phyloP scores from a whole-genome alignment of 2,888 invertebrate genomes.

The Gryllus longicercus region DNA sequence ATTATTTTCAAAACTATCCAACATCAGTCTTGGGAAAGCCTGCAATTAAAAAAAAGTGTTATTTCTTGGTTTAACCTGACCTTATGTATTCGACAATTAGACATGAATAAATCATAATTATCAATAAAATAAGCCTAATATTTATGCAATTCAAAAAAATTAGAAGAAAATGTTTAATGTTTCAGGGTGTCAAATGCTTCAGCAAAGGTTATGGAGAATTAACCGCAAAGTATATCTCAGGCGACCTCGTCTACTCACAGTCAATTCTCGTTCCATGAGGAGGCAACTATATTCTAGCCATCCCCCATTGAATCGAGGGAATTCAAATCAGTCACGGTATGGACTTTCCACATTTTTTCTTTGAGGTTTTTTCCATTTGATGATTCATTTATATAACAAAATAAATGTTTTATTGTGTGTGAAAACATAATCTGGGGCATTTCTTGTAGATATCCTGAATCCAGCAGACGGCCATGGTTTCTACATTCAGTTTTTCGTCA shows the following conservation, averaged over 20 bases:
- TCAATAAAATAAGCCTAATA: no score
- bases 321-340: slow-evolving; percentile 18
- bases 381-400: no score
- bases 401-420: no score
- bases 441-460: slow-evolving; percentile 22
- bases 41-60: no score
- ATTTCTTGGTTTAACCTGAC: no score
- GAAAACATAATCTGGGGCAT: background rate
- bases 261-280: slow-evolving; percentile 29
- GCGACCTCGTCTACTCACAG: slow-evolving; percentile 37
- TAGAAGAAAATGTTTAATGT: background rate
- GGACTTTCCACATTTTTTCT: background rate
- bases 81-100: no score
- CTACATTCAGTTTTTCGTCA: slow-evolving; percentile 19
- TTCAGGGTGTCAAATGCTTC: background rate
- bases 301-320: background rate
- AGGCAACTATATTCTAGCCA: background rate
- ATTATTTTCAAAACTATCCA: no score
- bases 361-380: background rate
- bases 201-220: slow-evolving; percentile 38
- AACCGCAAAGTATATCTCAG: slow-evolving; percentile 39
- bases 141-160: no score
- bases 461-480: slow-evolving; percentile 26
- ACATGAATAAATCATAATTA: no score
- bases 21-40: no score